phyloP scores from a whole-genome alignment of 2,113 vertebrate species.

The Oncorhynchus kisutch region DNA sequence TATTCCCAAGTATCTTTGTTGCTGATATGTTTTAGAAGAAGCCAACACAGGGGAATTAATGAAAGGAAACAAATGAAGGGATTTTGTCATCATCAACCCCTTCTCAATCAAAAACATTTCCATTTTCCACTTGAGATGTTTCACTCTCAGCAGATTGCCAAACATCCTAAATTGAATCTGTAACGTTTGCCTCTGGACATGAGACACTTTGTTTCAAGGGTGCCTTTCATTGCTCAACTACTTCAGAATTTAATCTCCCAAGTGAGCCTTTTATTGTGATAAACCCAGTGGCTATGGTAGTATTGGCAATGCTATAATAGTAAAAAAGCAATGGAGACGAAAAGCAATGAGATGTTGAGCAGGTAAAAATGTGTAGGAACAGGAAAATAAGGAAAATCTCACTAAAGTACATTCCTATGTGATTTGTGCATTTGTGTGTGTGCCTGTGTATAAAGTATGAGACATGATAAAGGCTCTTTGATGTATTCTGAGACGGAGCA shows the following conservation, averaged over 20 bases:
- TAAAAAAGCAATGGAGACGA: conserved; percentile 11
- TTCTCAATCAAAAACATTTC: conserved; percentile 33
- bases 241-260: conserved; percentile 31
- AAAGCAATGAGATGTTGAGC: background rate
- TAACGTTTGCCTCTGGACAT: conserved; percentile 53
- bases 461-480: background rate
- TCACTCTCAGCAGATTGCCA: conserved; percentile 53
- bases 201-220: conserved; percentile 46
- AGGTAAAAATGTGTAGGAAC: background rate
- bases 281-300: background rate
- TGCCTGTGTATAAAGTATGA: background rate
- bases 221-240: conserved; percentile 43
- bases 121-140: conserved; percentile 60
- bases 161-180: conserved; percentile 61
- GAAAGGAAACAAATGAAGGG: conserved; percentile 11
- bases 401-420: background rate
- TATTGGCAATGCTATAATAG: background rate
- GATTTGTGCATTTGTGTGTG: background rate
- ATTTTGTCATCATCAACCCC: conserved; percentile 44
- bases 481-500: background rate
- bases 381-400: background rate
- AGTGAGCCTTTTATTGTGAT: conserved; percentile 13
- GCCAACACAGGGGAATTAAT: too few species aligned
- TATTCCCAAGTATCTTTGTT: too few species aligned
- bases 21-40: too few species aligned